These are phyloP conservation scores for Paramormyrops kingsleyae DNA, from an alignment of 2,113 vertebrate genomes.

Conservation along the genomic window DNA sequence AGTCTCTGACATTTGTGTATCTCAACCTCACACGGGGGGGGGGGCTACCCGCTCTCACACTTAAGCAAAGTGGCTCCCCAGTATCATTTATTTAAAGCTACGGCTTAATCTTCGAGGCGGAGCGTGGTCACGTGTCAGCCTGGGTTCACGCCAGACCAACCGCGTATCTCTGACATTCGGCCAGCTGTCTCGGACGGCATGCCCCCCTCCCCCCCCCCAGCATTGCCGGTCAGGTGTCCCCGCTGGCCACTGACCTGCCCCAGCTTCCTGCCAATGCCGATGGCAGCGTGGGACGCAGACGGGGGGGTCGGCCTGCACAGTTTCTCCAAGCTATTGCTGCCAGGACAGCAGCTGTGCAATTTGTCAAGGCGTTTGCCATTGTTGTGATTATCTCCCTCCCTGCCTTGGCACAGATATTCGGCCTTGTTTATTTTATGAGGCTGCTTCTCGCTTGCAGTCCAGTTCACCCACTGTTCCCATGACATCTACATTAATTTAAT, in stretches of 20 bases:
- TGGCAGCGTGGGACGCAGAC: neutral
- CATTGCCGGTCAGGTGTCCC: neutral
- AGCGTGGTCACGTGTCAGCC: neutral
- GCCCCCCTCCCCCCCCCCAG: neutral
- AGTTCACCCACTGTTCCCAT: neutral
- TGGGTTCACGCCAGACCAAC: neutral
- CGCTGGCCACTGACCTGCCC: neutral
- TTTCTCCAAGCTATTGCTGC: neutral
- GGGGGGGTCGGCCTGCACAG: neutral
- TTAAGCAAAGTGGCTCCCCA: neutral
- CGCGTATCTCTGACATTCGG: neutral
- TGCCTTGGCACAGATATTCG: neutral
- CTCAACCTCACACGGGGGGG: neutral
- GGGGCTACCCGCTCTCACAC: neutral
- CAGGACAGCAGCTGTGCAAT: neutral
- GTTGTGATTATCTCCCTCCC: neutral
- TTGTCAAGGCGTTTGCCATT: neutral
- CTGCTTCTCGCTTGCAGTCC: neutral
- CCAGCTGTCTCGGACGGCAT: neutral
- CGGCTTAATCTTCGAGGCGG: neutral
- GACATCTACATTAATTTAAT: neutral
- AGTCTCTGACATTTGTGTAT: neutral
- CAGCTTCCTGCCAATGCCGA: neutral
- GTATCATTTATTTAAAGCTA: neutral
- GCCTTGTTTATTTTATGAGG: neutral